Evolutionary conservation across 1,140 invertebrate species (phyloP), one percentile per base, ranked within the genome.

Genomic region (Drosophila pectinifera): DNA sequence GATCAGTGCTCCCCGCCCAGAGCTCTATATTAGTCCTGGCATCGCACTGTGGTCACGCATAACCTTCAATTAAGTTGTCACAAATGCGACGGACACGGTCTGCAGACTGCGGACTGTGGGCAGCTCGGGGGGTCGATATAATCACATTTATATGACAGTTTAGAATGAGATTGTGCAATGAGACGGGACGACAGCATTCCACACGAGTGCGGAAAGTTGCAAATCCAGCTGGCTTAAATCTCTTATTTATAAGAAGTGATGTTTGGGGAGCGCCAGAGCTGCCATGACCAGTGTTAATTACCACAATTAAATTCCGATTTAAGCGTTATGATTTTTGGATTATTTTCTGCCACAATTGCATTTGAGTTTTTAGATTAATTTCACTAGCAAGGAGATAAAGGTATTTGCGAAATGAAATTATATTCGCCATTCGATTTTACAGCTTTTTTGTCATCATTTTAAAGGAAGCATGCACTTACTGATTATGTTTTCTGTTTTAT

Each of bases 11-110:
- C 28, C 54, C 43, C 39, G 22, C 43, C 54, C 64, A 57, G 61
- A 53, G 53, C 54, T 48, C 14, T 38, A 58, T 58, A 7, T 43
- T 61, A 46, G 31, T 39, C 41, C 59, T 48, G 20, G 14, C 11
- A 53, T 34, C 46, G 38, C 22, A 38, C 55, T 56, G 49, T 45
- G 56, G 65, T 76, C 65, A 62, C 45, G 48, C 61, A 82, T 62
- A 73, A 65, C 62, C 78, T 86, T 82, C 70, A 82, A 86, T 86
- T 79, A 88, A 79, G 59, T 65, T 76, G 70, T 76, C 67, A 76
- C 79, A 67, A 73, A 73, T 65, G 65, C 39, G 45, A 73, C 43
- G 59, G 22, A 46, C 61, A 59, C 46, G 53, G 34, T 46, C 43
- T 22, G 57, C 20, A 42, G 22, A 38, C 6, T 26, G 31, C 28